A percentile compares a stretch with the other conserved stretches of the same genome.
phyloP scores from a whole-genome alignment of 1,140 invertebrate genomes.

The Bombus breviceps region DNA sequence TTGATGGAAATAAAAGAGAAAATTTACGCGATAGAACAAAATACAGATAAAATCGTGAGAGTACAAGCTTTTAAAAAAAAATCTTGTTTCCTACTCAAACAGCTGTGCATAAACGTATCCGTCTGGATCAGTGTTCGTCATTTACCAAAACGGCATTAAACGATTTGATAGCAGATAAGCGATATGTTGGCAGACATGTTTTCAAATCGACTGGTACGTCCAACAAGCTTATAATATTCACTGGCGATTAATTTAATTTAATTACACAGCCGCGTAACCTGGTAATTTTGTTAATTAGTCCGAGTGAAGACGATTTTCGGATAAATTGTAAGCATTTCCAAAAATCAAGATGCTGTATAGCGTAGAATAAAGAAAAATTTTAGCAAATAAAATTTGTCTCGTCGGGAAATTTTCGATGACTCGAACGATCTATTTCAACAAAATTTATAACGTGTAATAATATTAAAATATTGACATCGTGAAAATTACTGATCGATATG shows the following conservation, averaged over 20 bases:
- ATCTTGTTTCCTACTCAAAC: not conserved
- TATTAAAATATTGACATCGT: not conserved
- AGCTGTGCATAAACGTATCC: not conserved
- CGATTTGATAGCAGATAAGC: not conserved
- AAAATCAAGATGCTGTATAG: too few species aligned
- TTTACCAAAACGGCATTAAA: not conserved
- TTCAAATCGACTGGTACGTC: not conserved
- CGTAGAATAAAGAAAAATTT: not conserved
- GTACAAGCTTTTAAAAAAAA: too few species aligned
- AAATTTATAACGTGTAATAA: not conserved
- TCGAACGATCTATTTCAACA: not conserved
- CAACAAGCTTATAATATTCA: not conserved
- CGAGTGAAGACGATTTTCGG: not conserved
- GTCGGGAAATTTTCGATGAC: too few species aligned
- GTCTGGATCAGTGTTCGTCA: not conserved
- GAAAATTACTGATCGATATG: not conserved
- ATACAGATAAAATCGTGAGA: not conserved
- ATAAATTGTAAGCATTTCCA: too few species aligned
- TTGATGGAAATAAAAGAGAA: not conserved
- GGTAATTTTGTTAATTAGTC: conserved; percentile 6
- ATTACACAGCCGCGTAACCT: not conserved
- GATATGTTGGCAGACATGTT: not conserved
- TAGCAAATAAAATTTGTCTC: too few species aligned
- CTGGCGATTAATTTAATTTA: conserved; percentile 5
- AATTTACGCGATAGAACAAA: not conserved